Evolutionary conservation across 2,888 invertebrate genomes (phyloP).

Genomic region (Coremacera marginata): DNA sequence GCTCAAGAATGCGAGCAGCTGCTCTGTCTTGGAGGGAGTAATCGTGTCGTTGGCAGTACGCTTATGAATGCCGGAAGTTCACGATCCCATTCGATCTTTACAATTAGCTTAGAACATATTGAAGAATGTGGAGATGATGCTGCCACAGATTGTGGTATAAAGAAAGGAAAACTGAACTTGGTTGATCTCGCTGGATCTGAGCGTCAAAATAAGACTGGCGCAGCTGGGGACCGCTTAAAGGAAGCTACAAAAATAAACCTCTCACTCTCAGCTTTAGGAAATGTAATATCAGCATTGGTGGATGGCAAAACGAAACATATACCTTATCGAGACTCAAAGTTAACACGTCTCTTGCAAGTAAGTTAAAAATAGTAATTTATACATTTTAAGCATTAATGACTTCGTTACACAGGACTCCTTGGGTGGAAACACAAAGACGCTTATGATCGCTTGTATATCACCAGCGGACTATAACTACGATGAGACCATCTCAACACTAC

Average conservation of each 20-base stretch:
- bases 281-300: constrained; percentile 89
- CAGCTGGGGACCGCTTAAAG: constrained; percentile 85
- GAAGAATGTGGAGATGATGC: constrained; percentile 59
- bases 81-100: constrained; percentile 89
- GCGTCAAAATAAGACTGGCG: constrained; percentile 85
- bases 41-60: constrained; percentile 86
- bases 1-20: constrained; percentile 82
- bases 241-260: constrained; percentile 93
- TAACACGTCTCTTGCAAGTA: constrained; percentile 82
- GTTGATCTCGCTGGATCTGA: constrained; percentile 93
- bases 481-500: constrained; percentile 84
- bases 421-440: constrained; percentile 89
- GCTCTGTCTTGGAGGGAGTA: constrained; percentile 82
- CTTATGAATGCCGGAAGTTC: constrained; percentile 91
- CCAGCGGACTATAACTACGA: constrained; percentile 87
- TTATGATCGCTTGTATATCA: constrained; percentile 89
- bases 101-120: constrained; percentile 86
- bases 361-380: constrained; percentile 21
- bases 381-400: not conserved
- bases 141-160: constrained; percentile 51
- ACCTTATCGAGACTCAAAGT: constrained; percentile 87
- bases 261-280: constrained; percentile 85
- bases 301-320: constrained; percentile 85
- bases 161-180: constrained; percentile 78
- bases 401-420: constrained; percentile 75